Conservation (phyloP, 2,888 invertebrate species). For the Cartodere bifasciata region DNA sequence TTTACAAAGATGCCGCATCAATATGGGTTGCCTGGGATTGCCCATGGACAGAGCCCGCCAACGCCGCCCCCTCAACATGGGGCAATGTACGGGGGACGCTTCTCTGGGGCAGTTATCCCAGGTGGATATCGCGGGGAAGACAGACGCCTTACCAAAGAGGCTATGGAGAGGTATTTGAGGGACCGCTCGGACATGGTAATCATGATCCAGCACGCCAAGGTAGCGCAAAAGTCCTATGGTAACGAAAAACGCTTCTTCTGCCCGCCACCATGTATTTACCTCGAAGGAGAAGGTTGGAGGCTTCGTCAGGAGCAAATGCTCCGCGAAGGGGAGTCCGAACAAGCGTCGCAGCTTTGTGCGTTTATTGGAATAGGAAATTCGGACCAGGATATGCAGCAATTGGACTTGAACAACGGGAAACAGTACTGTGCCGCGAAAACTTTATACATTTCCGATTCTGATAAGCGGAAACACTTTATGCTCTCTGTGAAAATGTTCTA, state of each 20-base stretch:
- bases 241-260: constrained; percentile 99
- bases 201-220: constrained; percentile 97
- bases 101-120: constrained; percentile 52
- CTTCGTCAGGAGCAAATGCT: constrained; percentile 88
- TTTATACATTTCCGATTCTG: constrained; percentile 96
- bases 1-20: constrained; percentile 62
- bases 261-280: constrained; percentile 97
- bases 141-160: constrained; percentile 73
- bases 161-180: constrained; percentile 92
- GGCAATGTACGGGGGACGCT: constrained; percentile 39
- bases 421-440: constrained; percentile 99
- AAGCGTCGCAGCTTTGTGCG: constrained; percentile 90
- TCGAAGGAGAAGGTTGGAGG: constrained; percentile 98
- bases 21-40: constrained; percentile 61
- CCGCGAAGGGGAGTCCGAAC: constrained; percentile 78
- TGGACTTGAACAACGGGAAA: constrained; percentile 94
- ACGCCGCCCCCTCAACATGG: constrained; percentile 58
- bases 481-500: constrained; percentile 98
- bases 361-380: constrained; percentile 98
- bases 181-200: constrained; percentile 93
- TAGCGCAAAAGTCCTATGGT: constrained; percentile 98
- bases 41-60: constrained; percentile 68
- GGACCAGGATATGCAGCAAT: constrained; percentile 97
- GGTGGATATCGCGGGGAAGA: constrained; percentile 63
- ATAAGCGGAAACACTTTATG: constrained; percentile 99